Base-by-base conservation (phyloP, 2,888 invertebrate genomes). In the Anoplius nigerrimus region DNA sequence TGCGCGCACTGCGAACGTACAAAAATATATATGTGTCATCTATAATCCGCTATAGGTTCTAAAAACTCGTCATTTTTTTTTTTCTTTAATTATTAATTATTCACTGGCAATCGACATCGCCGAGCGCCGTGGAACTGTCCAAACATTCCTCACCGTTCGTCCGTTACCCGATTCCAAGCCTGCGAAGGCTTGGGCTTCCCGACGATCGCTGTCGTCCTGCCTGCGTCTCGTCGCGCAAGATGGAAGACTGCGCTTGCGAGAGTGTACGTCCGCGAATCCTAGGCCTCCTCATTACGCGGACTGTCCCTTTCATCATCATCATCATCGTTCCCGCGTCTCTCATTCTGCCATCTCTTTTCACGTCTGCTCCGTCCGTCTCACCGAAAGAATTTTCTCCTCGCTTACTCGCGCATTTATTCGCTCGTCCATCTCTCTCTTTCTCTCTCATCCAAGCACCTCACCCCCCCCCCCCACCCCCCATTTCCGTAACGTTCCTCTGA, bases 21-120 rank as follows among this genome's bases (percentile, higher is more conserved):
- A 88, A 88, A 88, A 88, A 88, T 88, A 88, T 87, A 88, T 88
- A 76, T 68, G 84, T 84, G 84, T 87, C 76, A 87, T 88, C 85
- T 88, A 88, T 88, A 81, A 86, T 81, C 86, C 84, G 84, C 82
- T 86, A 86, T 83, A 83, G 72, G 60, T 74, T 81, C 85, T 87
- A 87, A 87, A 88, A 87, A 86, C 83, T 82, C 82, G 80, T 86
- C 76, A 79, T 16, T 27, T 53, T 24, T 63, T 67, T 65, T 58
- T 62, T 61, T 62, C 76, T 56, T 42, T 62, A n/a, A 27, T 51
- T 56, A 55, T 24, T 42, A 62, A 53, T 61, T 71, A 71, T 69
- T 74, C 66, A 62, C 53, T 52, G 70, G 66, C 70, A 67, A 75
- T 75, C 71, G 70, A 67, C 64, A 51, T 21, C 63, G 69, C 22